Evolutionary conservation across 1,140 invertebrate species (phyloP), one percentile per base, ranked within the genome.

Genomic region (Philotrypesis tridentata): DNA sequence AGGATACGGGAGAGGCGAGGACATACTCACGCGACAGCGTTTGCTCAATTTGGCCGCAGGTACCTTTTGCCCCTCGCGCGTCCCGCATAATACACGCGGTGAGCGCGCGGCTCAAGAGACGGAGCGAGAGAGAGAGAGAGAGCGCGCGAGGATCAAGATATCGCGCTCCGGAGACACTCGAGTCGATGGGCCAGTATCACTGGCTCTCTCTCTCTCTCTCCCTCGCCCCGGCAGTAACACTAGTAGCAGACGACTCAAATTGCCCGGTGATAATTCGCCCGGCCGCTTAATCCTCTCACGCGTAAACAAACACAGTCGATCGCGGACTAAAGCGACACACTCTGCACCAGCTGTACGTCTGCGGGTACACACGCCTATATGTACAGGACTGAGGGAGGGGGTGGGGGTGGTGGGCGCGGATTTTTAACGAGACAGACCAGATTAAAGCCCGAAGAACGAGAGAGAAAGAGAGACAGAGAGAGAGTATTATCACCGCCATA

Each of bases 401-500:
- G 43, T 74, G 80, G 61, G 70, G 37, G 37, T 68, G 77, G 80
- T 43, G 70, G 37, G 37, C 70, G 77, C 61, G 40, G 75, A 78
- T 80, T 82, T 80, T 73, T 83, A 67, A 85, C 83, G 73, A 77
- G 80, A 27, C 60, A n/a, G n/a, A 27, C n/a, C 43, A 60, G 74
- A 85, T 79, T 83, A 82, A 79, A 83, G 80, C 70, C 68, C 55
- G 82, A n/a, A 6, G 21, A 55, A 17, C 82, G 82, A 82, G 83
- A n/a, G n/a, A n/a, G n/a, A n/a, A n/a, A n/a, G n/a, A n/a, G n/a
- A n/a, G n/a, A n/a, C n/a, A n/a, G n/a, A n/a, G n/a, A 84, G 84
- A 61, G 79, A 86, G 86, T 86, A 89, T 88, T 89, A 89, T 89
- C 88, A 74, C 84, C 85, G 82, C 88, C 90, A 90, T 91, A 90